These are phyloP conservation scores for Ciconia boyciana DNA, from an alignment of 2,113 vertebrate species.

Conservation along the genomic window DNA sequence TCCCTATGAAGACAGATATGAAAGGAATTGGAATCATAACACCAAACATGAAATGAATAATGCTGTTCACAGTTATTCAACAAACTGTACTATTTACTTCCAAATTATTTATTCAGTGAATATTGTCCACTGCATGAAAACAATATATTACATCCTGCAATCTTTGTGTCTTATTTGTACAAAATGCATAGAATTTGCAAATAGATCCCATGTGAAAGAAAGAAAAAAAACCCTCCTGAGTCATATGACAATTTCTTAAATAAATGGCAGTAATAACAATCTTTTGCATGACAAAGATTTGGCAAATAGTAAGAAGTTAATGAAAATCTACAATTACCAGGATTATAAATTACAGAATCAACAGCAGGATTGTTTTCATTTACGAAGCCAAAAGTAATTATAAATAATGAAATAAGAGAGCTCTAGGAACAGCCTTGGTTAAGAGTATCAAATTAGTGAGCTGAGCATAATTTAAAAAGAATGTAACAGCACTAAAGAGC, in stretches of 20 bases:
- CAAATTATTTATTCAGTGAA: background rate
- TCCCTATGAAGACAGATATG: background rate
- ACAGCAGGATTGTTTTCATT: background rate
- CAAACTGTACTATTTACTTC: background rate
- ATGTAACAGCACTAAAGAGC: background rate
- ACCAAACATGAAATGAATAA: background rate
- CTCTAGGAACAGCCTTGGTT: background rate
- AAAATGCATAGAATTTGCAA: background rate
- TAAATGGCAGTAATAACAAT: background rate
- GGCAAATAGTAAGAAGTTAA: background rate
- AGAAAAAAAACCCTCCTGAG: background rate
- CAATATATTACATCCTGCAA: background rate
- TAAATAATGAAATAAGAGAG: conserved; percentile 12
- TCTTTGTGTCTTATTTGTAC: background rate
- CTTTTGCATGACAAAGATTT: background rate
- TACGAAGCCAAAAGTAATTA: conserved; percentile 22
- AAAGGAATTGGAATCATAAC: background rate
- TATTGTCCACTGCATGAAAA: background rate
- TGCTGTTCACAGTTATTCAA: background rate
- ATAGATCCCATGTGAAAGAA: background rate
- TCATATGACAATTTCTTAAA: background rate
- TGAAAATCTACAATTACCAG: background rate
- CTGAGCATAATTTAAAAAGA: background rate
- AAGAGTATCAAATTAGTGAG: background rate
- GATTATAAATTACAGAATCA: conserved; percentile 15